Conservation (phyloP, 2,113 vertebrate genomes). For the Archilochus colubris region DNA sequence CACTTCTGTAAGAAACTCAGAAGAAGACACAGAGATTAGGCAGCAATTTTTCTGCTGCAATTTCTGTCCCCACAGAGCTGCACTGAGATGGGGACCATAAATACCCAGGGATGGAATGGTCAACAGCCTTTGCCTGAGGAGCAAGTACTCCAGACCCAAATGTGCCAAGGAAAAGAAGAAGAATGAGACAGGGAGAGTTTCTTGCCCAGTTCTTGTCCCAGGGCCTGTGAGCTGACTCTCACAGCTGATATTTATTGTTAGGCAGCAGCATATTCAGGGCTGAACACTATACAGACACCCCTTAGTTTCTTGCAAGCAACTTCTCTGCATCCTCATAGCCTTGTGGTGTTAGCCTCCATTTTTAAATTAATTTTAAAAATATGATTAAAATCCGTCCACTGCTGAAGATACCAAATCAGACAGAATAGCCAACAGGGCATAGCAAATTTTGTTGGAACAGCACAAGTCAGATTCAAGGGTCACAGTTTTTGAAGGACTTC, state of each 20-base stretch:
- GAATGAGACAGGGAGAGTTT: accelerated
- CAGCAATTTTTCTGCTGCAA: neutral
- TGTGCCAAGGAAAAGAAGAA: neutral
- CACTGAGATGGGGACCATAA: accelerated
- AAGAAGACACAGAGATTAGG: neutral
- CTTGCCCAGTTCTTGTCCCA: neutral
- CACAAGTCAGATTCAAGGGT: neutral
- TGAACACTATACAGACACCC: neutral
- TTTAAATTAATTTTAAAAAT: neutral
- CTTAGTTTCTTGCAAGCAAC: neutral
- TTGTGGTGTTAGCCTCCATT: neutral
- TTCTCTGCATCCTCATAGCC: neutral
- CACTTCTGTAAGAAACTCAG: neutral
- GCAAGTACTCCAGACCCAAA: accelerated
- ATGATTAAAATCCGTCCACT: neutral
- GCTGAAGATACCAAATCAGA: neutral
- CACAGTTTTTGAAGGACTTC: neutral
- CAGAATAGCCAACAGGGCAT: neutral
- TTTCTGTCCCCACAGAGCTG: neutral
- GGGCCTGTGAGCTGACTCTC: neutral
- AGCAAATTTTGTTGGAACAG: neutral
- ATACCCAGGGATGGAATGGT: accelerated
- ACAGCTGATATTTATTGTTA: neutral
- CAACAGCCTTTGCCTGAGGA: neutral
- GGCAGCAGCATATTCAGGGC: accelerated